phyloP scores from a whole-genome alignment of 2,797 vertebrate genomes.

The Galagoides demidoff region DNA sequence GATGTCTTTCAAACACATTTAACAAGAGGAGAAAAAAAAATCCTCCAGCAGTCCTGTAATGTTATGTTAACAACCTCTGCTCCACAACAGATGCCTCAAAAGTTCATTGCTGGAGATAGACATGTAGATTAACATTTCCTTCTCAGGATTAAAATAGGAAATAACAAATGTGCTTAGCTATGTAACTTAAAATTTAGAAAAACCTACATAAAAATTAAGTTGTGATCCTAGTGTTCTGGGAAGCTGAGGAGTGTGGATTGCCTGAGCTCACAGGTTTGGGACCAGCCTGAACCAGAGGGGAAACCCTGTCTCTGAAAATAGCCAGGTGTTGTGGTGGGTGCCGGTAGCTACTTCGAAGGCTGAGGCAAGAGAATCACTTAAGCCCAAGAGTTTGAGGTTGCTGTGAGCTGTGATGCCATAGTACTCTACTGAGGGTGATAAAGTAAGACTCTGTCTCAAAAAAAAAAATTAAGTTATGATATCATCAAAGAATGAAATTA shows the following conservation, averaged over 20 bases:
- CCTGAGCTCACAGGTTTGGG: too few relatives aligned
- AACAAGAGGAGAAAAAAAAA: neutral
- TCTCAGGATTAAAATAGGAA: conserved; percentile 52
- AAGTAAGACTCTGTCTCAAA: too few relatives aligned
- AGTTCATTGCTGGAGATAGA: conserved; percentile 42
- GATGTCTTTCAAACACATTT: conserved; percentile 49
- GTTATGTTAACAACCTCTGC: neutral
- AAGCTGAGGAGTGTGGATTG: too few relatives aligned
- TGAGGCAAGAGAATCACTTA: too few relatives aligned
- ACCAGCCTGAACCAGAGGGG: too few relatives aligned
- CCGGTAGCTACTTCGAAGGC: too few relatives aligned
- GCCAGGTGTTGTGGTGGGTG: too few relatives aligned
- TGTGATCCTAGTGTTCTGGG: neutral
- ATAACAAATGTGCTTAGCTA: neutral
- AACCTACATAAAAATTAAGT: neutral
- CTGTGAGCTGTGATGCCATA: too few relatives aligned
- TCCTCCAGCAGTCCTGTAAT: neutral
- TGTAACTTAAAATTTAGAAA: conserved; percentile 40
- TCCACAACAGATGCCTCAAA: conserved; percentile 8
- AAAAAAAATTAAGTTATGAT: neutral
- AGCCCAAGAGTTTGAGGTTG: too few relatives aligned
- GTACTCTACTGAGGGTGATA: too few relatives aligned
- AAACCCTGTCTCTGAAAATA: too few relatives aligned
- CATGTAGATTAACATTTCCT: conserved; percentile 15
- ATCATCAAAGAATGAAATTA: conserved; percentile 6